These are phyloP conservation scores for Helicoverpa armigera DNA, from an alignment of 1,140 invertebrate species.

Conservation along the genomic window DNA sequence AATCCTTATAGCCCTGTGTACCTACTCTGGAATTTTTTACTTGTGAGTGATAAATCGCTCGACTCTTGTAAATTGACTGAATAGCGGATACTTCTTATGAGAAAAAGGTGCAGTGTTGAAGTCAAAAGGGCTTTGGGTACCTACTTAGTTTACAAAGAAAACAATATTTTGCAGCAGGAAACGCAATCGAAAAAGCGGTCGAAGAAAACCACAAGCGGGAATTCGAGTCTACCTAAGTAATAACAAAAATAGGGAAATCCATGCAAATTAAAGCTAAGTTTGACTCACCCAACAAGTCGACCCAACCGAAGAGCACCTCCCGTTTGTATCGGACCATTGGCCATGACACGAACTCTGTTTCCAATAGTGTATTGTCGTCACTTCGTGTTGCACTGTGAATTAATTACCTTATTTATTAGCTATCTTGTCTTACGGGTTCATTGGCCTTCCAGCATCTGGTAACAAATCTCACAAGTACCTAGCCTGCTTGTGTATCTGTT, in stretches of 20 bases:
- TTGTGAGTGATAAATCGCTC: too few relatives aligned
- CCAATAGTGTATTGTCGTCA: conserved; percentile 63
- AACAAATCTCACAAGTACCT: too few relatives aligned
- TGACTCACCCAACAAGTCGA: conserved; percentile 89
- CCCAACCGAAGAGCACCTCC: conserved; percentile 92
- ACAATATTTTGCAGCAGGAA: too few relatives aligned
- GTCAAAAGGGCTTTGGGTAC: too few relatives aligned
- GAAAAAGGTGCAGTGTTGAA: too few relatives aligned
- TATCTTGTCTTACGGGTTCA: too few relatives aligned
- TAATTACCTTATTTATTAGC: not conserved
- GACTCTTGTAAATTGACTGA: not conserved
- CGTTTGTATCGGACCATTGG: conserved; percentile 91
- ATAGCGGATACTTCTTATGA: too few relatives aligned
- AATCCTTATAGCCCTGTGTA: too few relatives aligned
- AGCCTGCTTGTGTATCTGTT: too few relatives aligned
- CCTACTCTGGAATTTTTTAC: not conserved
- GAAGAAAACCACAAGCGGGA: not conserved
- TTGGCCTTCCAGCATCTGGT: too few relatives aligned
- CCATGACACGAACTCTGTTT: conserved; percentile 90
- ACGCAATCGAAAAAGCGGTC: not conserved
- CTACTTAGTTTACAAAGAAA: too few relatives aligned
- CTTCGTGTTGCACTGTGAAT: conserved; percentile 62
- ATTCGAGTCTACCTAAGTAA: not conserved
- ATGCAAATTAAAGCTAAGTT: not conserved
- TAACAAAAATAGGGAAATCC: not conserved